Base-by-base conservation (phyloP, 2,797 vertebrate genomes). In the Dermochelys coriacea region DNA sequence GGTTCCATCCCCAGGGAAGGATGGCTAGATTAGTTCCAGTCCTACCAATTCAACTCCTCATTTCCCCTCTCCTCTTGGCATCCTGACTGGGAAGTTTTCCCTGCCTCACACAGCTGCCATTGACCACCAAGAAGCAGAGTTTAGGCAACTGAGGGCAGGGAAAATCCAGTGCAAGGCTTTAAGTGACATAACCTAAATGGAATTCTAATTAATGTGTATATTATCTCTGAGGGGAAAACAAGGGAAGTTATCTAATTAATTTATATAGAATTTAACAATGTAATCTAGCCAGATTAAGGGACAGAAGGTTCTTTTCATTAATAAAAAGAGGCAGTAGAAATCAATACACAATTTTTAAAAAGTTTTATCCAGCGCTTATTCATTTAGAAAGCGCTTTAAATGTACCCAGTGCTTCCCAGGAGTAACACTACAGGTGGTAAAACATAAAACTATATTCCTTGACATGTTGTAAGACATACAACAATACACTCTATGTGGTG, bases 51-150 rank as follows among this genome's bases (percentile, higher is more conserved):
- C 25, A 64, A 18, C 57, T 12, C 25, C 59, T 61, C 84, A 93
- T 59, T 83, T 93, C 91, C 83, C 80, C 52, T 83, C 87, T 50
- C 89, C 47, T 89, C 79, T 45, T 95, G 91, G 84, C 87, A 95
- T 75, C 14, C 21, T 15, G 57, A 87, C 8, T 78, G 82, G 94
- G 91, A 86, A 88, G 90, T 4, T 94, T 91, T 93, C 84, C 47
- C 84, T 93, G 87, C 90, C 93, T 94, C 52, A 64, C 54, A 94
- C 18, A 41, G 37, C 71, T 8, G 21, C 41, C 10, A 74, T 45
- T 41, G 37, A 37, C 37, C 21, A 74, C 37, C 41, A 74, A 74
- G 41, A 74, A 45, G 71, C 71, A 45, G 71, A 3, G 25, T 41
- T 27, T 21, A 45, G 25, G 10, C 12, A 45, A 7, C 21, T 12